Evolutionary conservation across 1,140 invertebrate species (phyloP), one percentile per base, ranked within the genome.

Genomic region (Saccostrea glomerata): DNA sequence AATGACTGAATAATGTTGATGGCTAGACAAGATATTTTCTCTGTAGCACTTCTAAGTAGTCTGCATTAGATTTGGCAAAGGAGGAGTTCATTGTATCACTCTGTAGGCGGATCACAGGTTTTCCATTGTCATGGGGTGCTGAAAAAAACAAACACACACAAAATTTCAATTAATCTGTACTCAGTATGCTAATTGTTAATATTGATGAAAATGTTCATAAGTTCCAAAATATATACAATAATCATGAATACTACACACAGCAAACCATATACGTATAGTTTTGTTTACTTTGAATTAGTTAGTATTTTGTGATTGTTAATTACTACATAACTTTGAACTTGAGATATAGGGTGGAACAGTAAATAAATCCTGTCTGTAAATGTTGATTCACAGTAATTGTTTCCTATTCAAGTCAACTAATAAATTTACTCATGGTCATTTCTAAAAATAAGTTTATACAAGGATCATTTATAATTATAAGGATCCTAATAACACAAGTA

Each of bases 21-120:
- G 89, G 88, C 89, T 92, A 93, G 56, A 94, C 91, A 90, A 90
- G 92, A 84, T 92, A 94, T 91, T 94, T 94, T 20, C 92, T 86
- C 83, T 93, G 92, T 47, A 94, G 89, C 36, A 92, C 73, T 83
- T 92, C 91, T 25, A 92, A 91, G 84, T 94, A 94, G 86, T 94
- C 93, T 73, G 91, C 88, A 89, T 89, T 92, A 20, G 93, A 91
- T 88, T 92, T 91, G 82, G 92, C 91, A 88, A 91, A 90, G 13
- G 93, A 92, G 20, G 91, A 90, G 30, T 86, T 90, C 40, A 92
- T 86, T 47, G 58, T 77, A 47, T 92, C 92, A 36, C 92, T 91
- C 13, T 86, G 84, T 58, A 87, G 77, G 60, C 90, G 86, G 13
- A 93, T 63, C 23, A 92, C 54, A 73, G 92, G 92, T 30, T 90